Evolutionary conservation across 2,113 vertebrate genomes (phyloP).

Genomic region (Oenanthe oenanthe): DNA sequence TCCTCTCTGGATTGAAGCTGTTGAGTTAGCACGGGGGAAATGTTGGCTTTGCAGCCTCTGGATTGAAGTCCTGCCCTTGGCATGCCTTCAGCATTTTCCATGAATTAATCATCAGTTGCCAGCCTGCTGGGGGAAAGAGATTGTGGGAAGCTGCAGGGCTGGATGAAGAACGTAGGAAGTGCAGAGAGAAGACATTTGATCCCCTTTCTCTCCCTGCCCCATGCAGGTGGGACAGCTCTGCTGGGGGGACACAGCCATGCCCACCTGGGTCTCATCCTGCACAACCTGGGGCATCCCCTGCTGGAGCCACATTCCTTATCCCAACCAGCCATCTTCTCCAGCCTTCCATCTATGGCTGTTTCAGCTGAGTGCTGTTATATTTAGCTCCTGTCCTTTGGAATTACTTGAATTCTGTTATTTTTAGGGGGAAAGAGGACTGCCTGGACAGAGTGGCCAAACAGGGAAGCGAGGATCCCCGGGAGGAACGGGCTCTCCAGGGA

Average conservation of each 20-base stretch:
- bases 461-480: conserved; percentile 91
- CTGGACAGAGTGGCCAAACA: conserved; percentile 85
- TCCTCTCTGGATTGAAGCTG: background rate
- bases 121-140: background rate
- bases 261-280: background rate
- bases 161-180: background rate
- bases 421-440: conserved; percentile 90
- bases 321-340: background rate
- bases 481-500: conserved; percentile 87
- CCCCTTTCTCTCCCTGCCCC: background rate
- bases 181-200: background rate
- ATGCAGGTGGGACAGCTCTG: background rate
- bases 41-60: background rate
- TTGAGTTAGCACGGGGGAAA: background rate
- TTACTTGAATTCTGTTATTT: conserved; percentile 39
- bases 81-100: background rate
- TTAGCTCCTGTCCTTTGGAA: conserved; percentile 11
- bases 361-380: background rate
- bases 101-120: conserved; percentile 34
- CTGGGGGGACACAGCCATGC: background rate
- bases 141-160: background rate
- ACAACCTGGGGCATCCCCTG: background rate
- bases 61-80: background rate
- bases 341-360: conserved; percentile 33
- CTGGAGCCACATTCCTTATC: background rate